These are phyloP conservation scores for Emmelina monodactyla DNA, from an alignment of 2,888 invertebrate species.

Conservation along the genomic window DNA sequence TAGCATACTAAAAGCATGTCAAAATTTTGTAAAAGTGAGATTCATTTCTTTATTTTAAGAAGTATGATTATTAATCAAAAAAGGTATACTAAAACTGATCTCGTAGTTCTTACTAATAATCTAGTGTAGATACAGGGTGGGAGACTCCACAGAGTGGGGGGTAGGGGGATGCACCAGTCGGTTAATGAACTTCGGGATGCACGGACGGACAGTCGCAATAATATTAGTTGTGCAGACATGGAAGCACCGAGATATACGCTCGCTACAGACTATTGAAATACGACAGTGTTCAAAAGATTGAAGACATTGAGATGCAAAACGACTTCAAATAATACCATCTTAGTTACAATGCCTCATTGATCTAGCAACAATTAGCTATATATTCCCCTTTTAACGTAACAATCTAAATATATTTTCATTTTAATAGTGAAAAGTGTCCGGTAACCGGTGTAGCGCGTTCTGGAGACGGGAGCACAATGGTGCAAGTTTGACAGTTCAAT, in stretches of 20 bases:
- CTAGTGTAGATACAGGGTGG: conserved; percentile 19
- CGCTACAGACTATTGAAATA: too few relatives aligned
- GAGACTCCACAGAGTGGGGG: conserved; percentile 15
- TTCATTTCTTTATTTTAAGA: too few relatives aligned
- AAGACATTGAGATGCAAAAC: too few relatives aligned
- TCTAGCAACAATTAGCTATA: neutral
- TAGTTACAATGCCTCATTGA: conserved; percentile 1
- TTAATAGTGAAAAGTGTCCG: neutral
- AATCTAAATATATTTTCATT: neutral
- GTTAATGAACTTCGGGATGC: conserved; percentile 55
- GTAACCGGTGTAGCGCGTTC: neutral
- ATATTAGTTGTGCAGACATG: conserved; percentile 41
- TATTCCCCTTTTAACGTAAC: neutral
- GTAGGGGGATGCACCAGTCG: conserved; percentile 19
- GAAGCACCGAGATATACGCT: too few relatives aligned
- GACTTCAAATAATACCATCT: conserved; percentile 1
- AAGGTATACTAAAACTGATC: too few relatives aligned
- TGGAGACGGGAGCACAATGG: conserved; percentile 43
- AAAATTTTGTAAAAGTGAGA: too few relatives aligned
- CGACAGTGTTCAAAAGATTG: too few relatives aligned
- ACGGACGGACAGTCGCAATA: conserved; percentile 37
- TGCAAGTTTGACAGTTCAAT: conserved; percentile 49
- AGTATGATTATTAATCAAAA: too few relatives aligned
- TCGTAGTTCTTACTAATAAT: conserved; percentile 20
- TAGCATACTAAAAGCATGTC: too few relatives aligned